Evolutionary conservation across 2,888 invertebrate genomes (phyloP).

Genomic region (Drosophila bunnanda): DNA sequence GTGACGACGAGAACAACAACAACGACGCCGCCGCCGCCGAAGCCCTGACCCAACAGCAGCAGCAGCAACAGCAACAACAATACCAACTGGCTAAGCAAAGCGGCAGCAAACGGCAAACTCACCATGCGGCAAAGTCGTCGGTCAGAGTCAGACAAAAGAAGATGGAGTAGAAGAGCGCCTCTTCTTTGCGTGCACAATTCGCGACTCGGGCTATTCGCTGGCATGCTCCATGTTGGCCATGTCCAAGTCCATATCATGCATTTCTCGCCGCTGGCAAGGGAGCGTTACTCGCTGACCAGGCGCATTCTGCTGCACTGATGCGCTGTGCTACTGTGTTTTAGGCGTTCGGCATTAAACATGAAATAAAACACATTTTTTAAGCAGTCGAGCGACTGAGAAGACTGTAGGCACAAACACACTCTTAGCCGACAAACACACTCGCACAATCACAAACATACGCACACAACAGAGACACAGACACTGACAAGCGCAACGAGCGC

Average conservation of each 20-base stretch:
- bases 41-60: conserved; percentile 64
- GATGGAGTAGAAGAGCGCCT: conserved; percentile 74
- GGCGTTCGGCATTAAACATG: conserved; percentile 36
- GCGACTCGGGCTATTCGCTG: conserved; percentile 29
- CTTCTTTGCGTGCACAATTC: conserved; percentile 69
- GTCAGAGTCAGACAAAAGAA: conserved; percentile 75
- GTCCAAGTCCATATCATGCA: conserved; percentile 16
- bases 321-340: conserved; percentile 34
- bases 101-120: conserved; percentile 56
- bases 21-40: conserved; percentile 59
- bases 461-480: conserved; percentile 35
- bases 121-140: conserved; percentile 75
- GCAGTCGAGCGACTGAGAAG: conserved; percentile 44
- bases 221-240: conserved; percentile 65
- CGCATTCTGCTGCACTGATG: conserved; percentile 61
- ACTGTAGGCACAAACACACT: conserved; percentile 51
- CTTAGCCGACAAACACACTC: conserved; percentile 33
- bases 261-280: conserved; percentile 15
- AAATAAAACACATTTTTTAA: conserved; percentile 50
- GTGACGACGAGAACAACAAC: conserved; percentile 16
- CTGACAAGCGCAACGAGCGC: conserved; percentile 55
- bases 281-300: conserved; percentile 56
- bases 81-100: conserved; percentile 10
- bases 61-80: conserved; percentile 51
- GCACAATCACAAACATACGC: conserved; percentile 38